Evolutionary conservation across 2,113 vertebrate genomes (phyloP).

Genomic region (Eolophus roseicapilla): DNA sequence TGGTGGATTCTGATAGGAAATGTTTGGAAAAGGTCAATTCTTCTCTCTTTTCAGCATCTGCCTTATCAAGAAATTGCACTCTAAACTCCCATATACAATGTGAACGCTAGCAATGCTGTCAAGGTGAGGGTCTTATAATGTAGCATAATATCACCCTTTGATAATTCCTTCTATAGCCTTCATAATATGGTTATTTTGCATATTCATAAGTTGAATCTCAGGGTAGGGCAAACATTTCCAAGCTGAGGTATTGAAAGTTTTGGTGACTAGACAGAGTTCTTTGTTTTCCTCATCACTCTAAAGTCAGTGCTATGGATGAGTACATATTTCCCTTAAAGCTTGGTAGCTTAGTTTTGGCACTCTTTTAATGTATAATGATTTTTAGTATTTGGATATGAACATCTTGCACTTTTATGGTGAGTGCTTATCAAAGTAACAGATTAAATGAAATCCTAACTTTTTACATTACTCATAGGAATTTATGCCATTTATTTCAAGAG

Average conservation of each 20-base stretch:
- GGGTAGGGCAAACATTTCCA: background rate
- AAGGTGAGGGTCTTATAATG: background rate
- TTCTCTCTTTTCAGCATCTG: background rate
- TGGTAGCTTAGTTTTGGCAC: background rate
- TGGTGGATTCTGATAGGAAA: background rate
- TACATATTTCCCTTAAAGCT: background rate
- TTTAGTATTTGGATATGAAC: background rate
- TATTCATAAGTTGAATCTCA: background rate
- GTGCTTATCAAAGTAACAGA: background rate
- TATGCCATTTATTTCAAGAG: background rate
- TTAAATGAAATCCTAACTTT: background rate
- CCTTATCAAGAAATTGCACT: background rate
- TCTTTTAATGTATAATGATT: background rate
- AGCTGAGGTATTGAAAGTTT: background rate
- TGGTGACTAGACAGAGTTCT: background rate
- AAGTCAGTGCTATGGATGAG: background rate
- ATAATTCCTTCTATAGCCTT: background rate
- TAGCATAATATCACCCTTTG: background rate
- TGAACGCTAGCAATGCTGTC: background rate
- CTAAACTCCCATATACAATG: background rate
- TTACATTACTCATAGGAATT: background rate
- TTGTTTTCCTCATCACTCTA: background rate
- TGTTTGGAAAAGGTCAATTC: background rate
- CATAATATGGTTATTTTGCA: background rate
- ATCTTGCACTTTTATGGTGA: background rate